Base-by-base conservation (phyloP, 2,888 invertebrate species). In the Lasioglossum oenotherae region DNA sequence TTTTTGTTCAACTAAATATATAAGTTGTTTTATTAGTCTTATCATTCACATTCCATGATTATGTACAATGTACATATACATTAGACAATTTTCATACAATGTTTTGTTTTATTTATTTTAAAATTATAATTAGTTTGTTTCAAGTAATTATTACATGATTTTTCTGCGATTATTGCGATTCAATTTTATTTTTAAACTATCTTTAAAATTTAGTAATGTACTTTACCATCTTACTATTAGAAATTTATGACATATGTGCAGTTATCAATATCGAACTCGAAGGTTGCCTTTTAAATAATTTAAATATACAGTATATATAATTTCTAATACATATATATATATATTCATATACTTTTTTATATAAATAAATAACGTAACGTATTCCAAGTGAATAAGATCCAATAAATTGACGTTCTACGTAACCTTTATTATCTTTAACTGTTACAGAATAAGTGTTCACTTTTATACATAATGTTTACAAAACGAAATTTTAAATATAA, bases 321-420 rank as follows among this genome's bases (percentile, higher is more conserved):
- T 38, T 57, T 57, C 6, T 35, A 74, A 12, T 38, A 35, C 16
- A 64, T 16, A 31, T 19, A 12, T 38, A 35, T 16, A 64, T 16
- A 31, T 19, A 64, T 19, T 23, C 1, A 74, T 38, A 78, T 27
- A 64, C 19, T 64, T 31, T 67, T 76, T 64, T 44, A 16, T 12
- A 44, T 19, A 31, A 27, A 72, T 49, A 64, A 41, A 74, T 16
- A 71, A 60, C 8, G 8, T 38, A 72, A 27, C 38, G 23, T 72
- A 35, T 12, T 64, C 12, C 49, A 46, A 49, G 71, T 64, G n/a
- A 27, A 72, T 76, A 72, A 76, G 4, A 35, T 4, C 23, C 77
- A 76, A 74, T 27, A 57, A 67, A 44, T 46, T 74, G 49, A 53
- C 67, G 5, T 74, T n/a, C 27, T 49, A 57, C 35, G 14, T 82